phyloP scores from a whole-genome alignment of 2,113 vertebrate genomes.

The Dinomys branickii region DNA sequence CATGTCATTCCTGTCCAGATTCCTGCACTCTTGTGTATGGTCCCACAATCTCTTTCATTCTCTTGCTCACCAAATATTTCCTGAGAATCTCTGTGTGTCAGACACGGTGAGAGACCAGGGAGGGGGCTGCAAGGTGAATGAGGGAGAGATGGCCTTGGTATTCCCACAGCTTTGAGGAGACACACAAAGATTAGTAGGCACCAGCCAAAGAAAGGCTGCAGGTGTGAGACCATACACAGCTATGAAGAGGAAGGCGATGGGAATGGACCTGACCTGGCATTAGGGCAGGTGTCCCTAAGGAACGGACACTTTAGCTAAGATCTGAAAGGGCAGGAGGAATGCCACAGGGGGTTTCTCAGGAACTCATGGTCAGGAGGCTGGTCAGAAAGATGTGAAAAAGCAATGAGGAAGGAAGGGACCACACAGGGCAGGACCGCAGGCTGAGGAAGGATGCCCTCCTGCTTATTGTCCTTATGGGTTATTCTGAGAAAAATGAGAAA shows the following conservation, averaged over 20 bases:
- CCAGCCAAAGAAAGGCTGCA: background rate
- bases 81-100: background rate
- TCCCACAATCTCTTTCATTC: background rate
- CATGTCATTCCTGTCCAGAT: background rate
- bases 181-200: background rate
- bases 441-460: background rate
- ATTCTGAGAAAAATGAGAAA: slow-evolving; percentile 2
- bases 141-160: background rate
- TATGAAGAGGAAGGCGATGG: background rate
- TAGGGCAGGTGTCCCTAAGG: background rate
- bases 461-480: background rate
- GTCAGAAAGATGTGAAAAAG: background rate
- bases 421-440: background rate
- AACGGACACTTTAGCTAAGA: background rate
- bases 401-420: background rate
- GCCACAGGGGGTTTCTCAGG: background rate
- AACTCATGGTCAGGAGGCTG: background rate
- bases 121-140: background rate
- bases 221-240: background rate
- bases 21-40: too few relatives aligned
- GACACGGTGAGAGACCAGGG: background rate
- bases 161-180: background rate
- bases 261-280: background rate
- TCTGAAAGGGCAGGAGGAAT: background rate
- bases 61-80: background rate